Base-by-base conservation (phyloP, 2,113 vertebrate species). In the Dasyprocta punctata region DNA sequence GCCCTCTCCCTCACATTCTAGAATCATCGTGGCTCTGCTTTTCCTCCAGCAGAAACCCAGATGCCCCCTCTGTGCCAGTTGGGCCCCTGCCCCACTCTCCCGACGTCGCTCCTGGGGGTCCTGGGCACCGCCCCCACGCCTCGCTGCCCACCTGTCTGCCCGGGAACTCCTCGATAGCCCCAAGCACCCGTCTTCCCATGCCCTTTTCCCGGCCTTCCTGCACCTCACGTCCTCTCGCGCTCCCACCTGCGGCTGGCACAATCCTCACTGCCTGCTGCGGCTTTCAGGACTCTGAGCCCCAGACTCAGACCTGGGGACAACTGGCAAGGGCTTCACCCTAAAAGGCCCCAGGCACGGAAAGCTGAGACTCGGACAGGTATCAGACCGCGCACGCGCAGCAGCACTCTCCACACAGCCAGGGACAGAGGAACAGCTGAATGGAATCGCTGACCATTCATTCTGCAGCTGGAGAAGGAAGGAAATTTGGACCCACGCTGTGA, bases 11-110 rank as follows among this genome's bases (percentile, higher is more conserved):
- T 22, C 33, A 41, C 20, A 56, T 26, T 69, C 13, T 10, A 44
- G 44, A 71, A 3, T 44, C 69, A 41, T 3, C 3, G 0, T 0
- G 58, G 38, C 89, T 28, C 61, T 28, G 33, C 60, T 61, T 63
- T 36, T n/a, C 20, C 16, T 80, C 80, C 73, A 65, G 77, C 33
- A 90, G 82, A 88, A 73, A 61, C 49, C 47, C 20, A 16, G 65
- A 26, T 5, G 30, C 36, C 54, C 47, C 20, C 3, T 30, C 10
- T 14, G 52, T 1, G 49, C 11, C 11, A 3, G 47, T 5, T 52
- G 33, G 13, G 13, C 63, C 73, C 38, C n/a, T 0, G 4, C 3
- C 14, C 14, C 0, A 0, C 69, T n/a, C 63, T 65, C 47, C 63
- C 63, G 0, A 2, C 89, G 24, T 19, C 33, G 24, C 44, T 44